Percentiles rank a stretch among this genome's conserved stretches.
Conservation (phyloP, 2,888 invertebrate genomes). For the Dryocosmus kuriphilus region DNA sequence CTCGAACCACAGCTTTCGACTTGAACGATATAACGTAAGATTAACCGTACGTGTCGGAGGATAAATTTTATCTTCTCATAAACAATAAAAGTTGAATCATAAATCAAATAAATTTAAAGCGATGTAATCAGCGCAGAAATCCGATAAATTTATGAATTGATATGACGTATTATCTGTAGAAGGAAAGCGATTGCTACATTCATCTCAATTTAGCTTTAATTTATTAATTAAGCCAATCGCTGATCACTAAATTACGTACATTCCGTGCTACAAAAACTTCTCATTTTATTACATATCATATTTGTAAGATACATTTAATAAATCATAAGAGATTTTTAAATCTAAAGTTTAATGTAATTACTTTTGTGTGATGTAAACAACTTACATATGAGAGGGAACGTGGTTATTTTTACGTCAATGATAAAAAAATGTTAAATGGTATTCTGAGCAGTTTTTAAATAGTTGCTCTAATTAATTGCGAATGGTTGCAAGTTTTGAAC, state of each 20-base stretch:
- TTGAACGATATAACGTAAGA: slow-evolving; percentile 37
- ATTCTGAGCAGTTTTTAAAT: neutral
- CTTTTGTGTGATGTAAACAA: neutral
- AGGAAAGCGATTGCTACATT: slow-evolving; percentile 4
- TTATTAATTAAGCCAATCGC: slow-evolving; percentile 17
- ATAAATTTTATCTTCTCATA: slow-evolving; percentile 39
- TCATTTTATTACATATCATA: slow-evolving; percentile 6
- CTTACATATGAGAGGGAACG: neutral
- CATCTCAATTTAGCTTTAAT: slow-evolving; percentile 20
- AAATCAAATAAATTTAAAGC: slow-evolving; percentile 35
- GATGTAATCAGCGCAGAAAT: slow-evolving; percentile 37
- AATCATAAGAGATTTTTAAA: neutral
- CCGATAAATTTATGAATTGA: slow-evolving; percentile 36
- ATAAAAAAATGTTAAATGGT: neutral
- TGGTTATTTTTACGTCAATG: neutral
- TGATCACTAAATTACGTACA: slow-evolving; percentile 1
- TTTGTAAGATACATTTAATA: neutral
- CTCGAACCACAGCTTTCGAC: slow-evolving; percentile 53
- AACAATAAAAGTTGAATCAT: slow-evolving; percentile 37
- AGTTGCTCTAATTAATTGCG: slow-evolving; percentile 4
- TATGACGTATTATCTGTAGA: slow-evolving; percentile 17
- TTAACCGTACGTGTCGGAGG: slow-evolving; percentile 38
- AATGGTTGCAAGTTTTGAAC: slow-evolving; percentile 3
- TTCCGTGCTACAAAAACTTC: neutral
- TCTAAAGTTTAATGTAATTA: neutral